Evolutionary conservation across 2,888 invertebrate genomes (phyloP), one percentile per base, ranked within the genome.

Genomic region (Phengaris alcon): DNA sequence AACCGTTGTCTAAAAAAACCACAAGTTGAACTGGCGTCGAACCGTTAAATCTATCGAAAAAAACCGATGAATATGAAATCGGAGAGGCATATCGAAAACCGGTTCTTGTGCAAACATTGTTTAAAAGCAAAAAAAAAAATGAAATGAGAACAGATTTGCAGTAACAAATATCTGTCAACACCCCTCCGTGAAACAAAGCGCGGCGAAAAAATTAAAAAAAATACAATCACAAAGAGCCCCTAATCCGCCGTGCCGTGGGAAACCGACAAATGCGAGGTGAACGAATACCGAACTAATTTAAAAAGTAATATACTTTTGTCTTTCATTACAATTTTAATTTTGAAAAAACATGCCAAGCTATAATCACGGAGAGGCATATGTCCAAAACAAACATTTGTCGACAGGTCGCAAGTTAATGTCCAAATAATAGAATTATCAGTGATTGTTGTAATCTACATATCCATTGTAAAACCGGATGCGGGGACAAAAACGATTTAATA

Each of bases 401-500:
- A 93, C 91, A 92, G 89, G 88, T 90, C 89, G 90, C 86, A 84
- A 85, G 82, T 86, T 90, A 89, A 90, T 88, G 87, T 85, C 84
- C 83, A 86, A 87, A 89, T 91, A 92, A 93, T 92, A 91, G 91
- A 92, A 92, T 93, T 91, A 93, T 91, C 90, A 90, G 87, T 88
- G 91, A 91, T 92, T 91, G 90, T 88, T 85, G 87, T 91, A 90
- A 93, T 93, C 92, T 92, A 91, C 87, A 91, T 92, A 90, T 91
- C 87, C 90, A 87, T 90, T 90, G 88, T 88, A 84, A 85, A 81
- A 88, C 92, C 91, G 93, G 93, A 93, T 90, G 86, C 86, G 86
- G 89, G 91, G 91, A 92, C 90, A 92, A 92, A 93, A 93, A 93
- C 90, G 90, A 89, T 92, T 91, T 93, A 93, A 93, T 93, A 92